These are phyloP conservation scores for Lycia hirtaria DNA, from an alignment of 2,888 invertebrate genomes.

Conservation along the genomic window DNA sequence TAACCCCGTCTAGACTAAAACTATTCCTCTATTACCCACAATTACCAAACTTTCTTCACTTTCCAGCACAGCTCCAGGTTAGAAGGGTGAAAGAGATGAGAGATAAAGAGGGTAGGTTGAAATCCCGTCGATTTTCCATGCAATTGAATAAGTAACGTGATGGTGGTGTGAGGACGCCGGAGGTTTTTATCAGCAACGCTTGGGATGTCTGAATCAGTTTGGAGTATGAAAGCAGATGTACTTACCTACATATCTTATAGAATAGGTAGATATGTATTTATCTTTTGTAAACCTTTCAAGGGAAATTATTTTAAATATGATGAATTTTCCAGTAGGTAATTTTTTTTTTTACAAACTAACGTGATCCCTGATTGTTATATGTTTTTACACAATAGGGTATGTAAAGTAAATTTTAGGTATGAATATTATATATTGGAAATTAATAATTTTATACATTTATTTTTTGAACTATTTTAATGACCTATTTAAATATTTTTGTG, in stretches of 20 bases:
- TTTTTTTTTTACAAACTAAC: no score
- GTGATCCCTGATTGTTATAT: no score
- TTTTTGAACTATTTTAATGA: no score
- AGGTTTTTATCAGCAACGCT: slow-evolving; percentile 58
- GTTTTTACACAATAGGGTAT: no score
- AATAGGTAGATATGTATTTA: no score
- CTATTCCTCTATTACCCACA: slow-evolving; percentile 78
- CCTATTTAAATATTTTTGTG: no score
- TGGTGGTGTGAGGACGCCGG: slow-evolving; percentile 74
- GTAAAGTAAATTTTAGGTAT: no score
- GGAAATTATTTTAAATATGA: no score
- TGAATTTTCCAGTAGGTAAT: no score
- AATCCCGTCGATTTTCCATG: slow-evolving; percentile 79
- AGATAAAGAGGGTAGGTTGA: slow-evolving; percentile 62
- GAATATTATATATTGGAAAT: no score
- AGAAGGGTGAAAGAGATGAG: slow-evolving; percentile 50
- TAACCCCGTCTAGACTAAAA: slow-evolving; percentile 81
- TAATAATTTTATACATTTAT: no score
- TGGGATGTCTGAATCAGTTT: slow-evolving; percentile 39
- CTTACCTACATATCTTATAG: not conserved
- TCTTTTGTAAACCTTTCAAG: no score
- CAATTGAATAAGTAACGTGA: slow-evolving; percentile 81
- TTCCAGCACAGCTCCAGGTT: slow-evolving; percentile 41
- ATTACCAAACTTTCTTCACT: slow-evolving; percentile 59
- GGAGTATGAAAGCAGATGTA: not conserved